Conservation (phyloP, 2,888 invertebrate genomes). For the Hecatera dysodea region DNA sequence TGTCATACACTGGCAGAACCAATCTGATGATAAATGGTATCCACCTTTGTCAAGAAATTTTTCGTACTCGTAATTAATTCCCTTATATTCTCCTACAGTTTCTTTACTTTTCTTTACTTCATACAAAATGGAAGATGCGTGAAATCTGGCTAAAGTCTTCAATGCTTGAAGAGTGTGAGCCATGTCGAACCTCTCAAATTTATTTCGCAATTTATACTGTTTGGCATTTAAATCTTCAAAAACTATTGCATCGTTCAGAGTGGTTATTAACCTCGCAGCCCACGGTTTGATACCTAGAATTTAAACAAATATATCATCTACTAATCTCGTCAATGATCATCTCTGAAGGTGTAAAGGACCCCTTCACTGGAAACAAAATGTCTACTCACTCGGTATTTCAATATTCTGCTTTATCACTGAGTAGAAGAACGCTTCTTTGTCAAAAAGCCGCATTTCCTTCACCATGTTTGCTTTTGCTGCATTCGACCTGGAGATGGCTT, state of each 20-base stretch:
- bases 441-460: slow-evolving; percentile 78
- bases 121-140: slow-evolving; percentile 88
- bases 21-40: slow-evolving; percentile 74
- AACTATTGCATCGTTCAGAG: slow-evolving; percentile 79
- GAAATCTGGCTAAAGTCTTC: slow-evolving; percentile 86
- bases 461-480: slow-evolving; percentile 84
- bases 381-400: slow-evolving; percentile 75
- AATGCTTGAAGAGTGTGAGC: slow-evolving; percentile 86
- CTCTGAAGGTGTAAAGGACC: not conserved
- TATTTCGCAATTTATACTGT: slow-evolving; percentile 78
- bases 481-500: slow-evolving; percentile 81
- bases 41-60: slow-evolving; percentile 75
- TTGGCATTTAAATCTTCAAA: slow-evolving; percentile 83
- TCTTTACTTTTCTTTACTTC: slow-evolving; percentile 84
- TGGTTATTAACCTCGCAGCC: slow-evolving; percentile 78
- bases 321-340: not conserved
- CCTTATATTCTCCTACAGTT: slow-evolving; percentile 69
- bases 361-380: not conserved
- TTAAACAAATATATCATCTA: slow-evolving; percentile 4
- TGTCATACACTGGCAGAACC: slow-evolving; percentile 83
- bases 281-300: slow-evolving; percentile 80
- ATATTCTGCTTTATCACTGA: slow-evolving; percentile 76
- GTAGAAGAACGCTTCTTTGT: slow-evolving; percentile 83
- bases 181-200: slow-evolving; percentile 83
- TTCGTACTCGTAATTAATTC: slow-evolving; percentile 77